A percentile compares a stretch with the other conserved stretches of the same genome.
phyloP scores from a whole-genome alignment of 2,113 vertebrate species.

The Acanthisitta chloris region DNA sequence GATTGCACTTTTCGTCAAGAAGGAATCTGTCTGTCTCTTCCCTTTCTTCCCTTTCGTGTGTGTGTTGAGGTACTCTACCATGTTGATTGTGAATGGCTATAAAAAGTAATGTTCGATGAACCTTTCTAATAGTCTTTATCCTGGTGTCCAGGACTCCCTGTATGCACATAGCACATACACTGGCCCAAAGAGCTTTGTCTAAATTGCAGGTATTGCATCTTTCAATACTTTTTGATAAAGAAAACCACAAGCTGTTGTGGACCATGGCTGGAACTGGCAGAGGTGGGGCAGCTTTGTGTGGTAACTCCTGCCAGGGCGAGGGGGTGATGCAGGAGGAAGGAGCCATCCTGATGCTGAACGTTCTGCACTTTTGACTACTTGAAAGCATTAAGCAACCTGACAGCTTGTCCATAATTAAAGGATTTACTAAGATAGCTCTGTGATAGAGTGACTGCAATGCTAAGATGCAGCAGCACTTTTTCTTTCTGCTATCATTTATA shows the following conservation, averaged over 20 bases:
- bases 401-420: not conserved
- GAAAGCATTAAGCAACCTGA: not conserved
- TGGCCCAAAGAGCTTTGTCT: not conserved
- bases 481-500: slow-evolving; percentile 6
- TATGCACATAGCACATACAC: not conserved
- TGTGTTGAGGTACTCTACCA: not conserved
- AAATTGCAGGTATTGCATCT: not conserved
- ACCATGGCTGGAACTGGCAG: not conserved
- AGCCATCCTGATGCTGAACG: not conserved
- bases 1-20: not conserved
- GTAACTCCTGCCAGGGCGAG: not conserved
- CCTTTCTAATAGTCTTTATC: not conserved
- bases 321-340: not conserved
- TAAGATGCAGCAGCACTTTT: not conserved
- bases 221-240: not conserved
- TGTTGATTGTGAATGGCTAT: not conserved
- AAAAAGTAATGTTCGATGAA: not conserved
- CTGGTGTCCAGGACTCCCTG: not conserved
- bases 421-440: not conserved
- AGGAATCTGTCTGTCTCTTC: not conserved
- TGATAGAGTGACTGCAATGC: not conserved
- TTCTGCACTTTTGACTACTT: not conserved
- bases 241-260: not conserved
- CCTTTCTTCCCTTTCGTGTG: not conserved
- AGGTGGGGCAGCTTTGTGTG: not conserved